Base-by-base conservation (phyloP, 2,888 invertebrate genomes). In the Brachyptera risi region DNA sequence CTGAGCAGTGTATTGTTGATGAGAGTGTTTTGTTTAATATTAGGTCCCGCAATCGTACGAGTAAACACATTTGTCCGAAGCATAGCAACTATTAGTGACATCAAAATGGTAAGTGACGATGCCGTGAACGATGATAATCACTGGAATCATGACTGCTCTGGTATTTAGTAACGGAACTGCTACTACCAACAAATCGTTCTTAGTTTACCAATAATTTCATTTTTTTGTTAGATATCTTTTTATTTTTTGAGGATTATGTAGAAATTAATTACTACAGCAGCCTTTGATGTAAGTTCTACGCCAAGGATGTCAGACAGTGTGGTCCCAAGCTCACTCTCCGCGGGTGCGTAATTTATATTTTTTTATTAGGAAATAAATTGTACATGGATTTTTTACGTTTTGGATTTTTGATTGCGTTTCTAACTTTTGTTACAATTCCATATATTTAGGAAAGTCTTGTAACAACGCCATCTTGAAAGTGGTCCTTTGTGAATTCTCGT, bases 61-160 rank as follows among this genome's bases (percentile, higher is more conserved):
- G 92, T 96, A 80, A 96, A 96, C 89, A 89, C 95, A 83, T 94
- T 94, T 88, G 92, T 96, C 80, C 85, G 96, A 85, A 94, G 91
- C 88, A 93, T 96, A 77, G 92, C 92, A 77, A 95, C 95, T 77
- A 96, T 96, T 83, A 96, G 95, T 87, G 96, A 96, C 86, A 95
- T 92, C 81, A 95, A 95, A 84, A 96, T 96, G 96, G 96, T 96
- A 90, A 94, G 94, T 92, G 77, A 64, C 60, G 71, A 69, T 69
- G 37, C 17, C 54, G 37, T 24, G 47, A 24, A 47, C 42, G n/a
- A n/a, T n/a, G n/a, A 31, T 31, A 31, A 31, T 31, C n/a, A n/a
- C n/a, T n/a, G n/a, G n/a, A n/a, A n/a, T n/a, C n/a, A n/a, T 31
- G 31, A 31, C 31, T 31, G 31, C 31, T 31, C 31, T n/a, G n/a